Percentiles rank a stretch among this genome's conserved stretches.
phyloP scores from a whole-genome alignment of 1,140 invertebrate species.

The Tribolium castaneum region DNA sequence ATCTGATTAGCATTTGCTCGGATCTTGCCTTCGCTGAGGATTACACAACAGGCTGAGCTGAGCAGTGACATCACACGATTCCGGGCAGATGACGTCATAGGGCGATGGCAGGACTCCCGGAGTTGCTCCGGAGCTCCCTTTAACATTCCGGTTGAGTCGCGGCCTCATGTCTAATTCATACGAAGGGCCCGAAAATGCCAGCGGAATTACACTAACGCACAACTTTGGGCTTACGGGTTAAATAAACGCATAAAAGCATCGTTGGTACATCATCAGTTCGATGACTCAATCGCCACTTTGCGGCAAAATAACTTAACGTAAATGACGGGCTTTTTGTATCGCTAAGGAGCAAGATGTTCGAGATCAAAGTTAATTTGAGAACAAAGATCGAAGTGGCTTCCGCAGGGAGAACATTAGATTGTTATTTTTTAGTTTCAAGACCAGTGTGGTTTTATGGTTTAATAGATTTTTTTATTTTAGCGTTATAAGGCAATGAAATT shows the following conservation, averaged over 20 bases:
- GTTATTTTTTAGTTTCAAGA: neutral
- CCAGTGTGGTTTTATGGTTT: neutral
- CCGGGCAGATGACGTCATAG: conserved; percentile 6
- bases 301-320: neutral
- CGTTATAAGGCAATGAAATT: neutral
- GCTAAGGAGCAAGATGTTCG: neutral
- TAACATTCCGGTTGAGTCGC: conserved; percentile 30
- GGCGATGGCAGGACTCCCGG: conserved; percentile 25
- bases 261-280: conserved; percentile 14
- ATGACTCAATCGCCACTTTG: neutral
- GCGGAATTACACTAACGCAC: conserved; percentile 20
- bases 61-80: conserved; percentile 3
- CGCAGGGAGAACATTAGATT: neutral
- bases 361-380: neutral
- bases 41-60: neutral
- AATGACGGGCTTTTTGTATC: neutral
- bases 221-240: conserved; percentile 4
- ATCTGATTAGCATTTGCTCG: neutral
- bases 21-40: neutral
- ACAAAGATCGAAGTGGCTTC: neutral
- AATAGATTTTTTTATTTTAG: neutral
- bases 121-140: conserved; percentile 6
- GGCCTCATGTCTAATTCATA: conserved; percentile 30
- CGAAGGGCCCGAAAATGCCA: conserved; percentile 11
- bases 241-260: conserved; percentile 22